A percentile compares a stretch with the other conserved stretches of the same genome.
These are phyloP conservation scores for Microplitis demolitor DNA, from an alignment of 1,140 invertebrate species.

Conservation along the genomic window DNA sequence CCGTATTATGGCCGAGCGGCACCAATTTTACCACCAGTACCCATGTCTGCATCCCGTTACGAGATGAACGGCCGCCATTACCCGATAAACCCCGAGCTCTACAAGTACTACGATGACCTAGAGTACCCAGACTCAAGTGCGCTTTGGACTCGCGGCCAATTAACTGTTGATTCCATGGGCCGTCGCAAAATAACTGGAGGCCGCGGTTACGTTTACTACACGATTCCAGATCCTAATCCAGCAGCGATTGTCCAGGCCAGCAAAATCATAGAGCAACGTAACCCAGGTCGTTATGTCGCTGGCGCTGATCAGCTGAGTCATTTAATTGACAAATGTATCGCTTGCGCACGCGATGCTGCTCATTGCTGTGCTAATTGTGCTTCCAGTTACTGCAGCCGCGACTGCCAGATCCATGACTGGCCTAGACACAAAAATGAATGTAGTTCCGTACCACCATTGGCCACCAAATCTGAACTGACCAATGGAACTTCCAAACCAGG, in stretches of 20 bases:
- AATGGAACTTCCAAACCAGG: slow-evolving; percentile 34
- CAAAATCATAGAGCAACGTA: slow-evolving; percentile 42
- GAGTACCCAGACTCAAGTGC: slow-evolving; percentile 41
- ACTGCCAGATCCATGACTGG: slow-evolving; percentile 50
- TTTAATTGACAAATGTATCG: slow-evolving; percentile 37
- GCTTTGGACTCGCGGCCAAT: slow-evolving; percentile 49
- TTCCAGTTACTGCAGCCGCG: slow-evolving; percentile 45
- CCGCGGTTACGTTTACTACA: slow-evolving; percentile 48
- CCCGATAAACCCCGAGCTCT: slow-evolving; percentile 25
- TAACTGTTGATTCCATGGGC: slow-evolving; percentile 41
- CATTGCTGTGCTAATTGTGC: slow-evolving; percentile 43
- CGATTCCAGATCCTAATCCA: slow-evolving; percentile 39
- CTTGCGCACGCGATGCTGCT: slow-evolving; percentile 37
- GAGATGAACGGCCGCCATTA: not conserved
- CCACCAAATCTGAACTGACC: slow-evolving; percentile 27
- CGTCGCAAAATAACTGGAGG: slow-evolving; percentile 47
- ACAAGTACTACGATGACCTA: slow-evolving; percentile 40
- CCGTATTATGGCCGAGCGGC: not conserved
- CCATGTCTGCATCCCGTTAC: not conserved
- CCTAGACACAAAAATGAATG: slow-evolving; percentile 43
- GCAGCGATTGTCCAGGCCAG: slow-evolving; percentile 30
- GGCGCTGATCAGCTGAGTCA: slow-evolving; percentile 27
- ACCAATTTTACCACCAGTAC: not conserved
- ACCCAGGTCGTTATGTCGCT: slow-evolving; percentile 46
- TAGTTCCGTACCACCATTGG: slow-evolving; percentile 7